Evolutionary conservation across 2,113 vertebrate species (phyloP).

Genomic region (Callocephalon fimbriatum): DNA sequence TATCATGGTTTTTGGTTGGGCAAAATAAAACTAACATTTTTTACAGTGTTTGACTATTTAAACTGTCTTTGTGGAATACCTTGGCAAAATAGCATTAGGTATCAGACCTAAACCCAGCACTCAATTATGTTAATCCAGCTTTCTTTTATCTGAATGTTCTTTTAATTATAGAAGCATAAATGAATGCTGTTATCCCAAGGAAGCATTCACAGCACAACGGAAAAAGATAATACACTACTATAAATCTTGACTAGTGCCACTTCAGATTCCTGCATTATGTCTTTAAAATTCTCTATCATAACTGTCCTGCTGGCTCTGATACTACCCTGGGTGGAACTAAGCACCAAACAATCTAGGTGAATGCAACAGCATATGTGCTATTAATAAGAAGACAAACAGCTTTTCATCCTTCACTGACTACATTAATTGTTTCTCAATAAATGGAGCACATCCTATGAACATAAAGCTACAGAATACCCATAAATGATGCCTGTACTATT

Average conservation of each 20-base stretch:
- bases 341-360: not conserved
- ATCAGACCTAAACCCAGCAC: not conserved
- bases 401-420: constrained; percentile 21
- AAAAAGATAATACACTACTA: not conserved
- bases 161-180: not conserved
- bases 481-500: not conserved
- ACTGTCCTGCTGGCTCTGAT: not conserved
- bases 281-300: not conserved
- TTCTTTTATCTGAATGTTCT: not conserved
- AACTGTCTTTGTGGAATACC: not conserved
- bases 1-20: not conserved
- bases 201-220: not conserved
- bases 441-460: not conserved
- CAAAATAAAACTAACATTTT: not conserved
- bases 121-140: not conserved
- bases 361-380: not conserved
- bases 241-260: not conserved
- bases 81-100: not conserved
- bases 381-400: constrained; percentile 33
- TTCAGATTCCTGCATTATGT: not conserved
- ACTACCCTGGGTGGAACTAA: not conserved
- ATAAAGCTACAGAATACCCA: not conserved
- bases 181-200: not conserved
- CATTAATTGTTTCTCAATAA: constrained; percentile 48
- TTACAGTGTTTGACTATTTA: not conserved